Evolutionary conservation across 2,113 vertebrate species (phyloP).

Genomic region (Synodontis membranacea): DNA sequence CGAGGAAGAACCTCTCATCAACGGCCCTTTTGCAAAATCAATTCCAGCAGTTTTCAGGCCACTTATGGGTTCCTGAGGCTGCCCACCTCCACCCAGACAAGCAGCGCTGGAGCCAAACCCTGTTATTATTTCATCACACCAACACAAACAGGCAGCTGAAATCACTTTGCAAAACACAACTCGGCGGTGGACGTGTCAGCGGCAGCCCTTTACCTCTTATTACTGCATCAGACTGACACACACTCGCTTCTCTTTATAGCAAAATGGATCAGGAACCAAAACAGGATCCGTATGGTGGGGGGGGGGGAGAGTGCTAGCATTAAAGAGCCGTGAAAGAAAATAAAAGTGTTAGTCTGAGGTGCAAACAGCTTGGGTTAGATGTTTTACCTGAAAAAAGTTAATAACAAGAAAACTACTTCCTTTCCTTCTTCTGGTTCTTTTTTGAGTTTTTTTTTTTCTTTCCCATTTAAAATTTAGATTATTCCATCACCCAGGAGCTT

Average conservation of each 20-base stretch:
- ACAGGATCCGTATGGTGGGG: background rate
- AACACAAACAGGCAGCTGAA: slow-evolving; percentile 29
- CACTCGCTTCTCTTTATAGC: background rate
- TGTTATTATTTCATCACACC: slow-evolving; percentile 43
- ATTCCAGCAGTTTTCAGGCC: slow-evolving; percentile 34
- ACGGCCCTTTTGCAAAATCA: slow-evolving; percentile 7
- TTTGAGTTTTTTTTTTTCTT: background rate
- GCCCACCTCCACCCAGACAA: slow-evolving; percentile 28
- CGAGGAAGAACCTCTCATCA: background rate
- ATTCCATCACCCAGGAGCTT: background rate
- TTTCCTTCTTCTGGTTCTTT: background rate
- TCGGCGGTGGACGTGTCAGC: slow-evolving; percentile 22
- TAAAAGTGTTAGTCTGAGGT: background rate
- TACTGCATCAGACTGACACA: slow-evolving; percentile 27
- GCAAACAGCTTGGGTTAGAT: background rate
- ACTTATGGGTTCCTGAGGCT: slow-evolving; percentile 19
- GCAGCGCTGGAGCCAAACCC: slow-evolving; percentile 22
- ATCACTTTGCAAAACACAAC: slow-evolving; percentile 21
- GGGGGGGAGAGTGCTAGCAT: background rate
- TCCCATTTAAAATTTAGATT: background rate
- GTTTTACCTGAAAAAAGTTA: background rate
- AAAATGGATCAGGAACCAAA: slow-evolving; percentile 12
- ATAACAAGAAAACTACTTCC: background rate
- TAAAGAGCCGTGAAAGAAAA: slow-evolving; percentile 9
- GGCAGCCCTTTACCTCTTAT: slow-evolving; percentile 22